Percentiles rank a stretch among this genome's conserved stretches.
Evolutionary conservation across 2,797 vertebrate genomes (phyloP).

Genomic region (Argya squamiceps): DNA sequence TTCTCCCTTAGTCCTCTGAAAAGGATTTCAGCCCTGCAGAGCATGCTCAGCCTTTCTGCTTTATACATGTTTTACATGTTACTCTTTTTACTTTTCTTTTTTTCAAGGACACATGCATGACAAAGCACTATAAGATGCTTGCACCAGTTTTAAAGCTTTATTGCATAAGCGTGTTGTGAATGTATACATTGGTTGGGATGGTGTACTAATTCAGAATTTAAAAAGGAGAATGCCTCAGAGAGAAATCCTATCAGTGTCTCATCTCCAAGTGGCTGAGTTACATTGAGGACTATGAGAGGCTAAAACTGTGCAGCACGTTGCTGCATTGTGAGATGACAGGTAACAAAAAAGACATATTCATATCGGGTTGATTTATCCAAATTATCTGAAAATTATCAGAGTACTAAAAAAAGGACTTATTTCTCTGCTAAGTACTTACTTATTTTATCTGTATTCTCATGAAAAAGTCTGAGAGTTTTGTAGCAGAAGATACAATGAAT

Average conservation of each 20-base stretch:
- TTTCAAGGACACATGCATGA: neutral
- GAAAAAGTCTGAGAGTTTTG: neutral
- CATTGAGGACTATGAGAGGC: neutral
- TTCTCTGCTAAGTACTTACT: neutral
- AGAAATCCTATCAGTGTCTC: neutral
- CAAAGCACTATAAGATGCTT: neutral
- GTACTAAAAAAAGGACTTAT: neutral
- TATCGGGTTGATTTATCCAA: neutral
- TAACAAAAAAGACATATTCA: neutral
- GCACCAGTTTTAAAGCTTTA: neutral
- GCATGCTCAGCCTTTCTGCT: neutral
- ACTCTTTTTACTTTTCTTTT: neutral
- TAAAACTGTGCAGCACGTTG: neutral
- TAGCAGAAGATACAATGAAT: conserved; percentile 26
- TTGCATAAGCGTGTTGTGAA: neutral
- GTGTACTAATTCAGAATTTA: neutral
- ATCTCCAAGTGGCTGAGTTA: neutral
- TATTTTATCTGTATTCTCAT: conserved; percentile 19
- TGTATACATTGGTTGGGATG: neutral
- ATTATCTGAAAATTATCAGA: neutral
- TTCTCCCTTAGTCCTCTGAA: conserved; percentile 30
- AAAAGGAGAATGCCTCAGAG: neutral
- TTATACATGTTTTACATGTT: neutral
- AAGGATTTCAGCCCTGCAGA: conserved; percentile 11
- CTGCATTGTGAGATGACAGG: neutral